A percentile compares a stretch with the other conserved stretches of the same genome.
Conservation (phyloP, 1,140 invertebrate species). For the Pollicipes pollicipes region DNA sequence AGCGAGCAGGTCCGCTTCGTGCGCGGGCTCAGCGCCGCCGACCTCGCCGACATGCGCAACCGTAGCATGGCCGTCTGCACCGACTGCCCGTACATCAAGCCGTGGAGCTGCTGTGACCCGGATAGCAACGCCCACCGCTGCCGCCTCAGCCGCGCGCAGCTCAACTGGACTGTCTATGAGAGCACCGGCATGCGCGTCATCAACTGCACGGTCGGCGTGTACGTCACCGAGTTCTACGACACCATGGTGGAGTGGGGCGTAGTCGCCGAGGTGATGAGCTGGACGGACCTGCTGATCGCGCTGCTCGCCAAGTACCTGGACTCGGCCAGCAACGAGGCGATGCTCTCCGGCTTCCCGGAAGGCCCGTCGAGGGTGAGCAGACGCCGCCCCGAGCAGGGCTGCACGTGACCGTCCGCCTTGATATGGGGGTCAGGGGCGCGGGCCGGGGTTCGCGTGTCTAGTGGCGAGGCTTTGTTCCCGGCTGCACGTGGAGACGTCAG, state of each 20-base stretch:
- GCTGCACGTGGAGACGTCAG: no score
- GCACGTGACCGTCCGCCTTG: no score
- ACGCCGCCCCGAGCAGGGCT: no score
- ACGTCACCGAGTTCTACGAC: background rate
- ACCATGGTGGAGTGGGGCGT: background rate
- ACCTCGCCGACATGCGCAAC: background rate
- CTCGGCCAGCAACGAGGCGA: background rate
- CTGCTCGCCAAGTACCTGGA: constrained; percentile 5
- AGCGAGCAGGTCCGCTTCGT: background rate
- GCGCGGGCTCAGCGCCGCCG: background rate
- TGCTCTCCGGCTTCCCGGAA: background rate
- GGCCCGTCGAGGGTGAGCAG: background rate
- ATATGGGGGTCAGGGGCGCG: no score
- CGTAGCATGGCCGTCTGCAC: background rate
- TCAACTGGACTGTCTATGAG: background rate
- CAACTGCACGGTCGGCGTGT: background rate
- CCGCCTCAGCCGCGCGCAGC: background rate
- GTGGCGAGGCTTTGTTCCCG: no score
- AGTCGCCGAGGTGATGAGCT: background rate
- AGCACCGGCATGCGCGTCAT: background rate
- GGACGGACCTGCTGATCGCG: background rate
- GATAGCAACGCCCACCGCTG: background rate
- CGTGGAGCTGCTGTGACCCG: constrained; percentile 1
- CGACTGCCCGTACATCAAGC: background rate
- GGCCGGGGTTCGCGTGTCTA: no score